A percentile compares a stretch with the other conserved stretches of the same genome.
Conservation (phyloP, 2,797 vertebrate genomes). For the Tamandua tetradactyla region DNA sequence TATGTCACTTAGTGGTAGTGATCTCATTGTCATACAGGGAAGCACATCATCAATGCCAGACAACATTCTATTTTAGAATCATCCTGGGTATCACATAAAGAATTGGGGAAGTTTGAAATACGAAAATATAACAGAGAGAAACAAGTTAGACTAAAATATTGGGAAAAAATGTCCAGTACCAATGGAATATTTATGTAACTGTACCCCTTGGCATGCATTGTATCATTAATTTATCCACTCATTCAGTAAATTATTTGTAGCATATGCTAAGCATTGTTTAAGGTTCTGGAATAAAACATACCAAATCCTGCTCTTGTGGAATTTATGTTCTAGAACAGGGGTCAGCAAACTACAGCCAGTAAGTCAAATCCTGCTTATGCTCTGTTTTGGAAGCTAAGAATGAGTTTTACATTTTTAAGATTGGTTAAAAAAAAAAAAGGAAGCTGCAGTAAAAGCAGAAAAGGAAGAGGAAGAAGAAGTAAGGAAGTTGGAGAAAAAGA, state of each 20-base stretch:
- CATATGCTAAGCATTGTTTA: too few species aligned
- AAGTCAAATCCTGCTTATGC: too few species aligned
- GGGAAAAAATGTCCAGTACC: background rate
- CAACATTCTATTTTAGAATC: background rate
- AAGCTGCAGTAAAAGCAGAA: too few species aligned
- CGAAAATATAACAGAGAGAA: background rate
- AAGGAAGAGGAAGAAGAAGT: too few species aligned
- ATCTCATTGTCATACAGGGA: background rate
- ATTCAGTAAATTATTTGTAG: too few species aligned
- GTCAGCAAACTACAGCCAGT: too few species aligned
- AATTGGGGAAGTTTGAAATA: background rate
- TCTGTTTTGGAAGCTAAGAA: too few species aligned
- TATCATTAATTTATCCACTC: background rate
- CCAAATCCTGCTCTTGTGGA: too few species aligned
- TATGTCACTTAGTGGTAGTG: background rate
- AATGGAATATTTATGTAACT: background rate
- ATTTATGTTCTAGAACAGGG: too few species aligned
- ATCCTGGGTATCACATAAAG: background rate
- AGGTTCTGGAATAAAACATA: too few species aligned
- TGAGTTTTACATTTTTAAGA: background rate
- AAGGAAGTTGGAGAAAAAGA: too few species aligned
- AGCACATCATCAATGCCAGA: background rate
- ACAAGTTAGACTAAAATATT: background rate
- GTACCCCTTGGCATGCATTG: background rate
- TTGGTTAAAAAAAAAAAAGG: background rate